Conservation (phyloP, 92 coral and sea anemone genomes). For the Ricordea florida region DNA sequence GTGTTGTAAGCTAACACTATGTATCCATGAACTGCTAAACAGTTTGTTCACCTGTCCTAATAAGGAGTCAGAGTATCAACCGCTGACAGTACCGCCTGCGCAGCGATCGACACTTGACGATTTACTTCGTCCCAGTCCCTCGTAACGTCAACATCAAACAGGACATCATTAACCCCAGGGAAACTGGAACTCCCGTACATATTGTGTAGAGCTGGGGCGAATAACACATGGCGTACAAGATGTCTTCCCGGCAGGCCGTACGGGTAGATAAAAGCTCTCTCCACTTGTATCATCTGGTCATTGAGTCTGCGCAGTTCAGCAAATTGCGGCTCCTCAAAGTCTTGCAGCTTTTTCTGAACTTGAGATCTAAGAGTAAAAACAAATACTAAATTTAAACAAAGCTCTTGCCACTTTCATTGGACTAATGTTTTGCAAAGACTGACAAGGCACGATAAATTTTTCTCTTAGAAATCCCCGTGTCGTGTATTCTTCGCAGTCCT, state of each 20-base stretch:
- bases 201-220: constrained; percentile 73
- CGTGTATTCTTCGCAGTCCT: no score
- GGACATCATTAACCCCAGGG: constrained; percentile 79
- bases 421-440: not conserved
- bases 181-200: constrained; percentile 65
- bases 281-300: constrained; percentile 80
- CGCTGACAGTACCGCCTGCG: no score
- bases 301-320: constrained; percentile 73
- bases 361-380: not conserved
- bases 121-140: constrained; percentile 77
- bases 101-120: constrained; percentile 75
- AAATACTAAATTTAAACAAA: not conserved
- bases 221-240: constrained; percentile 75
- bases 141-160: constrained; percentile 55
- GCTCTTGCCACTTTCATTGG: not conserved
- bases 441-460: no score
- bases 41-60: no score
- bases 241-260: constrained; percentile 85
- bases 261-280: constrained; percentile 76
- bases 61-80: no score
- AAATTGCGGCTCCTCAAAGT: constrained; percentile 42
- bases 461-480: no score
- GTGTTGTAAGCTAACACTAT: no score
- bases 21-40: no score
- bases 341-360: not conserved